Evolutionary conservation across 2,888 invertebrate genomes (phyloP), one percentile per base, ranked within the genome.

Genomic region (Drosophila seclusa): DNA sequence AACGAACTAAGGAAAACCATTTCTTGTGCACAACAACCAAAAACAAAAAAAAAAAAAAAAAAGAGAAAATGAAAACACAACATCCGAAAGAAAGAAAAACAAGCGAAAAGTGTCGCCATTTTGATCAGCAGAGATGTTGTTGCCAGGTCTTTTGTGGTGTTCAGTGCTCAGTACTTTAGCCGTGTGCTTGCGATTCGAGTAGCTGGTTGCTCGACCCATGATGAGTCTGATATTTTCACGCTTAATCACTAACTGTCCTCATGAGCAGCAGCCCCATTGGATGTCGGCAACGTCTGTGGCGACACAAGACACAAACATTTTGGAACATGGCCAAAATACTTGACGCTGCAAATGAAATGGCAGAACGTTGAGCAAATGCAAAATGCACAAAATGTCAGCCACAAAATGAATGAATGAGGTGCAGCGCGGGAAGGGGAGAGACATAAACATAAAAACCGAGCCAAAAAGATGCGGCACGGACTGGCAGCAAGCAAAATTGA

Each of bases 181-280:
- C 34, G 50, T 29, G 40, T 29, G 57, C 40, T 40, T 38, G 45
- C 27, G 54, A 55, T 36, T 55, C 54, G 54, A 38, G 68, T 42
- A 38, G 72, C 58, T 80, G 58, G 49, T 48, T 38, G 83, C 65
- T 54, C 63, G 34, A 11, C 52, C n/a, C 67, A 63, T 75, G 83
- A 80, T 76, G 83, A 80, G 76, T 76, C 87, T 87, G 89, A 84
- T 84, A 89, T 84, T 91, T 91, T 83, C 91, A 91, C 87, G 91
- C 91, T 91, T 91, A 91, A 91, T 91, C 91, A 90, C 89, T 90
- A 83, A 83, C 84, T 87, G 91, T 91, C 90, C 87, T 83, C 87
- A 79, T 73, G 61, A 58, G 73, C 67, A 67, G 63, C 45, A 40
- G 68, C 48, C 63, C 65, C 64, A 65, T 75, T 69, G 77, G 68